Percentiles rank a stretch among this genome's conserved stretches.
Conservation (phyloP, 2,888 invertebrate species). For the Unio delphinus region DNA sequence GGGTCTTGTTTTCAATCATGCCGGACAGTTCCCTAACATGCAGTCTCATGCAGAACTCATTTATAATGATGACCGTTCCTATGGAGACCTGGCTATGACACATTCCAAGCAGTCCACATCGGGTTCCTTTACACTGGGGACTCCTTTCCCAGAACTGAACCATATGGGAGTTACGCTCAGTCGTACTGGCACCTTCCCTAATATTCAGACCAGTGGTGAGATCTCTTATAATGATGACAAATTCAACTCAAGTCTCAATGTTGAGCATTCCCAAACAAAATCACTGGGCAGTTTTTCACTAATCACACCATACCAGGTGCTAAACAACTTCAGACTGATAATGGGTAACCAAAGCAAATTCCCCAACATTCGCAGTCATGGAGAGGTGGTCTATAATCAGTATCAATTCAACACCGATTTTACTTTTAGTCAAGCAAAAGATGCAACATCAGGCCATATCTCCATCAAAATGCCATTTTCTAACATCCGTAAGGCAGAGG, state of each 20-base stretch:
- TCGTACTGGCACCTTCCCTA: conserved; percentile 4
- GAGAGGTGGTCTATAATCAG: conserved; percentile 32
- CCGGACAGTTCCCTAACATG: too few relatives aligned
- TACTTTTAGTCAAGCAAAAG: conserved; percentile 15
- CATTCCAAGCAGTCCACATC: conserved; percentile 22
- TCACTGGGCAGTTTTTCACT: conserved; percentile 4
- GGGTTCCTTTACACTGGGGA: conserved; percentile 22
- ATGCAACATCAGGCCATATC: too few relatives aligned
- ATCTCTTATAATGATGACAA: conserved; percentile 7
- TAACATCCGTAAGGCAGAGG: too few relatives aligned
- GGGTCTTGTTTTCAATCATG: too few relatives aligned
- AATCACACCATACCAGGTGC: conserved; percentile 4
- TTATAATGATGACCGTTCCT: too few relatives aligned
- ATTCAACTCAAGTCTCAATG: conserved; percentile 8
- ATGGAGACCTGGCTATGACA: conserved; percentile 20
- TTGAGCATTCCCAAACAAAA: conserved; percentile 1
- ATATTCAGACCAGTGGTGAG: conserved; percentile 10
- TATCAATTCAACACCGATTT: conserved; percentile 21
- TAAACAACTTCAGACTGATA: too few relatives aligned
- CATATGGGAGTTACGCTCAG: conserved; percentile 1
- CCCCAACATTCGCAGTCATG: conserved; percentile 27
- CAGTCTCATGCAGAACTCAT: too few relatives aligned
- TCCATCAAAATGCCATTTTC: too few relatives aligned
- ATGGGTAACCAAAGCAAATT: conserved; percentile 10
- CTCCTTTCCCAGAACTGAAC: conserved; percentile 23